Evolutionary conservation across 2,797 vertebrate genomes (phyloP).

Genomic region (Pangasius djambal): DNA sequence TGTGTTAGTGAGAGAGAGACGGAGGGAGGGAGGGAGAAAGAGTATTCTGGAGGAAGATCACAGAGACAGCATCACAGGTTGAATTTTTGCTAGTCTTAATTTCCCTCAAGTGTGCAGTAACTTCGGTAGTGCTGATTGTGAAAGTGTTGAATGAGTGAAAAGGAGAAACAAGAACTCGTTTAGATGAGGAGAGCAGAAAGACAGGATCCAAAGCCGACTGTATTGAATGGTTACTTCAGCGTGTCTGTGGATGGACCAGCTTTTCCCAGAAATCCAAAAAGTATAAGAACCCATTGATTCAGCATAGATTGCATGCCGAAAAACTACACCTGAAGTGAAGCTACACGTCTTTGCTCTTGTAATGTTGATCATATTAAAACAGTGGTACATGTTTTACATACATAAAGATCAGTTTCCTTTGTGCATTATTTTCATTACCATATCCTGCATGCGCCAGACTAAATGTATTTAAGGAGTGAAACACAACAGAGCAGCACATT

Average conservation of each 20-base stretch:
- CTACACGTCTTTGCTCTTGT: background rate
- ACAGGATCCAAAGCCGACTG: background rate
- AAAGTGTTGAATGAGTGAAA: slow-evolving; percentile 39
- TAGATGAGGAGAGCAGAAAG: slow-evolving; percentile 14
- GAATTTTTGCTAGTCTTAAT: slow-evolving; percentile 13
- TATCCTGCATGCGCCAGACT: background rate
- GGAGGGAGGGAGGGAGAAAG: background rate
- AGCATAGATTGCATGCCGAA: background rate
- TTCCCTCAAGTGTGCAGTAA: background rate
- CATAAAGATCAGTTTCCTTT: background rate
- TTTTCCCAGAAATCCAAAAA: background rate
- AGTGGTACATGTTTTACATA: background rate
- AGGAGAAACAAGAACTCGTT: slow-evolving; percentile 26
- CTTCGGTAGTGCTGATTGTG: slow-evolving; percentile 21
- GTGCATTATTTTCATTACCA: background rate
- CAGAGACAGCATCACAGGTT: background rate
- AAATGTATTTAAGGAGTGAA: background rate
- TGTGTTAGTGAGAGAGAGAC: slow-evolving; percentile 37
- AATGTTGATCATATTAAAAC: background rate
- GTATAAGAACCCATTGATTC: background rate
- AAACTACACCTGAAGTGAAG: background rate
- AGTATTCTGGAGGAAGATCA: slow-evolving; percentile 13
- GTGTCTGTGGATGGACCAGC: background rate
- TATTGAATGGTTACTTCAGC: background rate
- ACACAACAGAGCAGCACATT: background rate